Evolutionary conservation across 2,888 invertebrate genomes (phyloP).

Genomic region (Nineta flava): DNA sequence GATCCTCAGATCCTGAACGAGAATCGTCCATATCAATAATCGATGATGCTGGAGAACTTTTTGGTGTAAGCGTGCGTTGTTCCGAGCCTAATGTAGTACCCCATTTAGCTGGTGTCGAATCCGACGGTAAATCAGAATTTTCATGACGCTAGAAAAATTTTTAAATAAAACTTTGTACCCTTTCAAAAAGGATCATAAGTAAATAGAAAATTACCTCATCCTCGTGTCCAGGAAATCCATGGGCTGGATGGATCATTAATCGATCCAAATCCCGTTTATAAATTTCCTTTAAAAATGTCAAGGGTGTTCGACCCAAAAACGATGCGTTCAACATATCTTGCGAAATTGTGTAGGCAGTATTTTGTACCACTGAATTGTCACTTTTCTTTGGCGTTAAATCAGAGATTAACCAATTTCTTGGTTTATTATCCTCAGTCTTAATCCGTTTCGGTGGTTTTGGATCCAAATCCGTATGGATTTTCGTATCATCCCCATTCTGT

Average conservation of each 20-base stretch:
- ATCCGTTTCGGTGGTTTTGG: constrained; percentile 1
- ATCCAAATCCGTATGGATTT: neutral
- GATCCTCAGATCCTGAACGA: constrained; percentile 1
- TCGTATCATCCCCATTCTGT: neutral
- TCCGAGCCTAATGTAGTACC: neutral
- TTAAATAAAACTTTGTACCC: neutral
- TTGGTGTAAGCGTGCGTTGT: neutral
- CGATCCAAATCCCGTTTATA: constrained; percentile 1
- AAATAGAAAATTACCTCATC: neutral
- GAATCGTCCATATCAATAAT: neutral
- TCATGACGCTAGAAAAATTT: neutral
- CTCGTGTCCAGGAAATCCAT: neutral
- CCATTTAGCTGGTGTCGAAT: neutral
- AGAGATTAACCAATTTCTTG: constrained; percentile 4
- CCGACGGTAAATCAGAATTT: neutral
- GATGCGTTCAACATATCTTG: neutral
- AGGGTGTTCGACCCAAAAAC: neutral
- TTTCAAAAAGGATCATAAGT: neutral
- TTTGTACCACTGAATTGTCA: neutral
- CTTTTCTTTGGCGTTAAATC: neutral
- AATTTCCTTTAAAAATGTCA: neutral
- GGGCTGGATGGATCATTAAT: neutral
- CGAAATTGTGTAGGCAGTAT: neutral
- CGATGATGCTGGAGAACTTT: constrained; percentile 1
- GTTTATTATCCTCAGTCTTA: constrained; percentile 3